Percentiles rank a stretch among this genome's conserved stretches.
These are phyloP conservation scores for Drepanosiphum platanoidis DNA, from an alignment of 2,888 invertebrate genomes.

Conservation along the genomic window DNA sequence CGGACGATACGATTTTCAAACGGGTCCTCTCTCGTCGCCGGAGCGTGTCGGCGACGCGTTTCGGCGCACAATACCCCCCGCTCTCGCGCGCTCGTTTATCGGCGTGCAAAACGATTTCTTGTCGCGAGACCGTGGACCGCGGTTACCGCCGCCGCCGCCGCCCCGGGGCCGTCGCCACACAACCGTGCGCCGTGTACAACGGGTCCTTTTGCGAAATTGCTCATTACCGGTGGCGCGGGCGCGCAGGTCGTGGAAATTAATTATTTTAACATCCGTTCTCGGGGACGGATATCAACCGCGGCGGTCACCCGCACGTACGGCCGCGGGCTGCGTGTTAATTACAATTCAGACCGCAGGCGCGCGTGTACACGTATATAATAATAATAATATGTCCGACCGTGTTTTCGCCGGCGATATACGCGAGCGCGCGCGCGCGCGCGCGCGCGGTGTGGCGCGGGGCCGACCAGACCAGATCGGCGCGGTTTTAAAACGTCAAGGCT, in stretches of 20 bases:
- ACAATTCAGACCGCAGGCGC: constrained; percentile 32
- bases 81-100: not conserved
- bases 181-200: too few relatives aligned
- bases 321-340: constrained; percentile 41
- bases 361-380: not conserved
- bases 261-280: constrained; percentile 55
- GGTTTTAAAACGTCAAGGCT: constrained; percentile 18
- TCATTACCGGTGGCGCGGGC: constrained; percentile 53
- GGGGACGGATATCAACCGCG: constrained; percentile 17
- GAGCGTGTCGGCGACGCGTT: not conserved
- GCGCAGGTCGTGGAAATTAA: constrained; percentile 50
- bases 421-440: too few relatives aligned
- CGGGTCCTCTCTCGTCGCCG: not conserved
- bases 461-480: not conserved
- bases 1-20: not conserved
- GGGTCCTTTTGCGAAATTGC: constrained; percentile 34
- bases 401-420: constrained; percentile 8
- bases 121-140: not conserved
- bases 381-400: not conserved
- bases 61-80: not conserved
- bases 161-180: not conserved
- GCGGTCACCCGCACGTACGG: constrained; percentile 24
- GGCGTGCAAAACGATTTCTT: constrained; percentile 24
- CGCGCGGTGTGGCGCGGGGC: too few relatives aligned
- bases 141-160: constrained; percentile 3